phyloP scores from a whole-genome alignment of 2,797 vertebrate genomes.

The Knipowitschia caucasica region DNA sequence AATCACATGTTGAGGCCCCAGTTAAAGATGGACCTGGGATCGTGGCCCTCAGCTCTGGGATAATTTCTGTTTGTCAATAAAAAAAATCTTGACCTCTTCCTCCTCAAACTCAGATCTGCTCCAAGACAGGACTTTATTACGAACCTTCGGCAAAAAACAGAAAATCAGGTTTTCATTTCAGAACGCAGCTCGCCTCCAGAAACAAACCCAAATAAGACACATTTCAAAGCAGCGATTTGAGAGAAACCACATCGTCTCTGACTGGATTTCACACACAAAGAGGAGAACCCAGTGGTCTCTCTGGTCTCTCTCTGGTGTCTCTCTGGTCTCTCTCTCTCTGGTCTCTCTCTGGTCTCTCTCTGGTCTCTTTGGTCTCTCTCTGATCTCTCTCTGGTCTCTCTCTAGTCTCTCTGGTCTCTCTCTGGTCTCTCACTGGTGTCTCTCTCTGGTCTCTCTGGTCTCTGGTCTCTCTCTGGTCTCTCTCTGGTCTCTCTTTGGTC shows the following conservation, averaged over 20 bases:
- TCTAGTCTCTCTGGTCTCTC: no score
- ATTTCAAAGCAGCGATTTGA: conserved; percentile 11
- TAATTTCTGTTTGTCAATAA: conserved; percentile 56
- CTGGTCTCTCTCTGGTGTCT: no score
- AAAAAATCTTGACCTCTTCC: conserved; percentile 26
- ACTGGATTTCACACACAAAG: no score
- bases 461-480: no score
- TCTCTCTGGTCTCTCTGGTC: no score
- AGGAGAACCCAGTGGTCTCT: no score
- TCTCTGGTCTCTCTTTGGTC: no score
- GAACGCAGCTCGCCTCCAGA: conserved; percentile 16
- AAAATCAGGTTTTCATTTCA: conserved; percentile 39
- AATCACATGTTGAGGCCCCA: neutral
- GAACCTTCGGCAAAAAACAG: conserved; percentile 19
- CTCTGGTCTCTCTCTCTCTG: no score
- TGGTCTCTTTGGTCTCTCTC: no score
- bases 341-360: no score
- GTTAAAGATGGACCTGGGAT: neutral
- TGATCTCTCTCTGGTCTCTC: no score
- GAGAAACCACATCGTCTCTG: neutral
- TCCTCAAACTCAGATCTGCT: conserved; percentile 30
- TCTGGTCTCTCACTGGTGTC: no score
- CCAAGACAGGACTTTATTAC: conserved; percentile 65
- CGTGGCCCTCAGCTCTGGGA: conserved; percentile 22
- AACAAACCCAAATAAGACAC: conserved; percentile 14